A percentile compares a stretch with the other conserved stretches of the same genome.
phyloP scores from a whole-genome alignment of 92 coral and sea anemone species.

The Metridium senile region DNA sequence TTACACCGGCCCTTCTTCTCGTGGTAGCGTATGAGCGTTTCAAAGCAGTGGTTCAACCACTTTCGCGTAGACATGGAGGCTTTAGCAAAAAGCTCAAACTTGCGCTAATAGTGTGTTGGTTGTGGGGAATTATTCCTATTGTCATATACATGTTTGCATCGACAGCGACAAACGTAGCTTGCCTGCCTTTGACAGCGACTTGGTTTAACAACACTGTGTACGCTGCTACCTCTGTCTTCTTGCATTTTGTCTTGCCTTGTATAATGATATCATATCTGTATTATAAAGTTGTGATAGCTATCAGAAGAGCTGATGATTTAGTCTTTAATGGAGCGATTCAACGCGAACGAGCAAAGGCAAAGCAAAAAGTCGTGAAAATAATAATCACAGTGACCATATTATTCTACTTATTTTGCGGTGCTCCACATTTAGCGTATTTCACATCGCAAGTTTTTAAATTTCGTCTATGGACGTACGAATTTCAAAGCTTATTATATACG shows the following conservation, averaged over 20 bases:
- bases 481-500: neutral
- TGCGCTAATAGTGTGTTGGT: neutral
- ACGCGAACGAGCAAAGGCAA: neutral
- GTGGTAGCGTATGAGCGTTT: neutral
- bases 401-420: neutral
- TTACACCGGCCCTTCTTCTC: neutral
- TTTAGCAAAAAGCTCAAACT: neutral
- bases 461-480: neutral
- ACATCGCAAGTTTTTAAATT: neutral
- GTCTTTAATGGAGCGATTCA: neutral
- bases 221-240: neutral
- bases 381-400: neutral
- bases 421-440: neutral
- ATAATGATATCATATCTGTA: neutral
- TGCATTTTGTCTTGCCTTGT: neutral
- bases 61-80: neutral
- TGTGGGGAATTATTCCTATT: conserved; percentile 1
- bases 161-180: neutral
- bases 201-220: neutral
- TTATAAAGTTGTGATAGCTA: neutral
- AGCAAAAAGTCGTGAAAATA: neutral
- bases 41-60: neutral
- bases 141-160: neutral
- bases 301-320: neutral
- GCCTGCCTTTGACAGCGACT: neutral